These are phyloP conservation scores for Latheticus oryzae DNA, from an alignment of 2,888 invertebrate species.

Conservation along the genomic window DNA sequence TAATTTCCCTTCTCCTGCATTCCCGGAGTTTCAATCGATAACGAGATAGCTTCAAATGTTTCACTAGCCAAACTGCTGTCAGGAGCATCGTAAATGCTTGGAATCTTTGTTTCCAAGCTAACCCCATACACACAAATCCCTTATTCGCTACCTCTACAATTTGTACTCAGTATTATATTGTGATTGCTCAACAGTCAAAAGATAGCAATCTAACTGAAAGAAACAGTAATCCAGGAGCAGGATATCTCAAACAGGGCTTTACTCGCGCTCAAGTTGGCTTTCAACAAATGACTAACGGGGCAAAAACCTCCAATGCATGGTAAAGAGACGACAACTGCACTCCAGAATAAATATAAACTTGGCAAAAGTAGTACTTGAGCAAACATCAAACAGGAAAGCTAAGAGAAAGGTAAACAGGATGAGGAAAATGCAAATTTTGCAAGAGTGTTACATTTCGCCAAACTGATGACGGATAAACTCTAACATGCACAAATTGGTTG, in stretches of 20 bases:
- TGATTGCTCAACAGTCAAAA: conserved; percentile 48
- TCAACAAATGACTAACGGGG: conserved; percentile 1
- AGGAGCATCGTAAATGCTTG: conserved; percentile 62
- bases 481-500: too few relatives aligned
- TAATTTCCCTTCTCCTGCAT: conserved; percentile 50
- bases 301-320: too few relatives aligned
- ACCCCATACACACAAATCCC: conserved; percentile 61
- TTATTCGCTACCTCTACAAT: conserved; percentile 59
- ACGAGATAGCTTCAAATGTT: conserved; percentile 62
- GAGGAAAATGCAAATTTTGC: conserved; percentile 17
- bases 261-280: too few relatives aligned
- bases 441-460: too few relatives aligned
- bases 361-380: conserved; percentile 48
- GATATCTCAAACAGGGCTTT: too few relatives aligned
- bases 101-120: conserved; percentile 61
- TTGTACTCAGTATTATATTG: conserved; percentile 52
- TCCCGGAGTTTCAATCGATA: conserved; percentile 57
- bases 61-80: conserved; percentile 60
- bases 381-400: conserved; percentile 37
- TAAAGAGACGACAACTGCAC: too few relatives aligned
- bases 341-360: conserved; percentile 50
- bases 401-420: conserved; percentile 20
- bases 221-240: conserved; percentile 41
- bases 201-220: conserved; percentile 50
- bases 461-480: too few relatives aligned